Percentiles rank a stretch among this genome's conserved stretches.
Evolutionary conservation across 1,140 invertebrate genomes (phyloP).

Genomic region (Lepidotrigona ventralis): DNA sequence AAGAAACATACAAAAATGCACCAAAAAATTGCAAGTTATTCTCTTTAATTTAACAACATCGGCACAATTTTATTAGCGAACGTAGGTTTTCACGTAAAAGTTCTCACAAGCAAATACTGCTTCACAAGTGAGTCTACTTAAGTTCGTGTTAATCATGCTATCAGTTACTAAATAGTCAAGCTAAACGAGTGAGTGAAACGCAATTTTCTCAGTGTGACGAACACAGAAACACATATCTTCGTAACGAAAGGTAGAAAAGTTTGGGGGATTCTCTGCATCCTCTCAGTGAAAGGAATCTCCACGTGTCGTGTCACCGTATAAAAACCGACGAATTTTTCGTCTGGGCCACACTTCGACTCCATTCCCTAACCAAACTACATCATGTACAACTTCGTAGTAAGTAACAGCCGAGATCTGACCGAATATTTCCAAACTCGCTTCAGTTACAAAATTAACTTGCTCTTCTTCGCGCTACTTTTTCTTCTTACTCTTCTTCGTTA

Average conservation of each 20-base stretch:
- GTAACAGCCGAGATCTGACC: slow-evolving; percentile 21
- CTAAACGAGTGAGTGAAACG: neutral
- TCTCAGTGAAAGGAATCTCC: slow-evolving; percentile 59
- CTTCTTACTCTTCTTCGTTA: neutral
- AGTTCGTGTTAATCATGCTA: neutral
- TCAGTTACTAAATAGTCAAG: neutral
- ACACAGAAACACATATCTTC: neutral
- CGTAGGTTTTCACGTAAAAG: neutral
- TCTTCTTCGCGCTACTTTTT: too few relatives aligned
- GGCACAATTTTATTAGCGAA: neutral
- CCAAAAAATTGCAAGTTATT: neutral
- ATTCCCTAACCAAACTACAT: slow-evolving; percentile 37
- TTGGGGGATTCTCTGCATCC: slow-evolving; percentile 38
- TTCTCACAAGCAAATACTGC: neutral
- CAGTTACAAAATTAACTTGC: neutral
- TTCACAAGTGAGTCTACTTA: neutral
- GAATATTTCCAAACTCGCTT: neutral
- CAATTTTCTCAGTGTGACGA: neutral
- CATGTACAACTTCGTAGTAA: slow-evolving; percentile 60
- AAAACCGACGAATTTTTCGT: slow-evolving; percentile 54
- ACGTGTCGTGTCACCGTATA: slow-evolving; percentile 48
- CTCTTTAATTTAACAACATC: neutral
- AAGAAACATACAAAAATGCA: neutral
- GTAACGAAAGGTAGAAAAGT: slow-evolving; percentile 6
- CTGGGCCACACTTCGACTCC: slow-evolving; percentile 50